Evolutionary conservation across 2,888 invertebrate species (phyloP), one percentile per base, ranked within the genome.

Genomic region (Andrena minutula): DNA sequence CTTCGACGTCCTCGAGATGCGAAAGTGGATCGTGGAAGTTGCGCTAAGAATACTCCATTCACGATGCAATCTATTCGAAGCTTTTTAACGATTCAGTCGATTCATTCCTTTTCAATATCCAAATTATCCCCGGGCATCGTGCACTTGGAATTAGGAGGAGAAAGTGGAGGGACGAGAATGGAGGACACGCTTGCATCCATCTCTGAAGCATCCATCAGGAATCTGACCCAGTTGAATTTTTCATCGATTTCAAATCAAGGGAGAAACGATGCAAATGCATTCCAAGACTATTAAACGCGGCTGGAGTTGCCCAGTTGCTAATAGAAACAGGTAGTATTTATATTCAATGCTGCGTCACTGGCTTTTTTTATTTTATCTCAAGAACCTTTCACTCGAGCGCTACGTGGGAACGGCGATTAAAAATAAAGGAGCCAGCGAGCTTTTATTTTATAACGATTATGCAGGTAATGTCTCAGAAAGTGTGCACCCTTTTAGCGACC

Each of bases 1-100:
- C 73, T 74, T 79, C 58, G 75, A 63, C 80, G 71, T 80, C 80
- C 80, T 80, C 80, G 80, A 68, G 72, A 80, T 72, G 63, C 61
- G 63, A 78, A 56, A 78, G 72, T 72, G 78, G 79, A 79, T 71
- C 78, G 78, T 63, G 41, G 49, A 80, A 78, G 68, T 63, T 56
- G 56, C 53, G 61, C 72, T 56, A 78, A 78, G 80, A 80, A 80
- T 80, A 80, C 53, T 66, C 72, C 49, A 80, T 80, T 80, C 78
- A 12, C 56, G 60, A 47, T n/a, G 23, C 35, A 26, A 12, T 68
- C 70, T 77, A 77, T 72, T 80, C 79, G 35, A 68, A 49, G 47
- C 16, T 58, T 30, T n/a, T 41, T 32, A 47, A 64, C 63, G 56
- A 32, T 64, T 75, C 53, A 30, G 20, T 23, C 10, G 16, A 16